Percentiles rank a stretch among this genome's conserved stretches.
Evolutionary conservation across 2,888 invertebrate species (phyloP).

Genomic region (Habrosyne pyritoides): DNA sequence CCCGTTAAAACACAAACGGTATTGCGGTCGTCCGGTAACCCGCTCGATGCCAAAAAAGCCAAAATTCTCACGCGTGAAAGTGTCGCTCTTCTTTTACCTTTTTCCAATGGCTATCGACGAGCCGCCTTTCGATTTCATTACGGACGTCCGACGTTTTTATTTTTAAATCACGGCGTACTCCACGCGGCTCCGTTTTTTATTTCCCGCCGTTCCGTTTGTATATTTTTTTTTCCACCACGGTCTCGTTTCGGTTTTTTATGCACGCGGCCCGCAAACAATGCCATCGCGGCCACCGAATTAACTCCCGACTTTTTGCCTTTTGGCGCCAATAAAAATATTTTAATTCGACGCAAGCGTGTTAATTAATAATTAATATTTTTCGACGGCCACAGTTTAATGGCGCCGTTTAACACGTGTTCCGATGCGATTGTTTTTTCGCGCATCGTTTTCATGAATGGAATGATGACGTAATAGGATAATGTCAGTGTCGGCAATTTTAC

Average conservation of each 20-base stretch:
- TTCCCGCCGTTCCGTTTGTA: slow-evolving; percentile 68
- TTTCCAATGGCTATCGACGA: slow-evolving; percentile 82
- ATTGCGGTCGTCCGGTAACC: slow-evolving; percentile 42
- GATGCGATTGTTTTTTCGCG: slow-evolving; percentile 78
- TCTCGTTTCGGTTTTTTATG: slow-evolving; percentile 75
- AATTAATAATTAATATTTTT: slow-evolving; percentile 84
- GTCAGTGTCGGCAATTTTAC: slow-evolving; percentile 79
- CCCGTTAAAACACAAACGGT: slow-evolving; percentile 44
- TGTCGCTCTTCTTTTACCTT: slow-evolving; percentile 77
- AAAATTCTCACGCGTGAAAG: slow-evolving; percentile 82
- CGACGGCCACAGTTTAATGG: slow-evolving; percentile 74
- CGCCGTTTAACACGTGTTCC: slow-evolving; percentile 77
- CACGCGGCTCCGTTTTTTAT: slow-evolving; percentile 71
- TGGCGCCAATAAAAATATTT: slow-evolving; percentile 82
- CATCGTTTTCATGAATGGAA: slow-evolving; percentile 80
- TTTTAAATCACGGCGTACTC: slow-evolving; percentile 80
- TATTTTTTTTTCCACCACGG: slow-evolving; percentile 60
- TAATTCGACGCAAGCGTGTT: slow-evolving; percentile 74
- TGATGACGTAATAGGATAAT: slow-evolving; percentile 84
- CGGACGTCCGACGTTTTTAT: slow-evolving; percentile 80
- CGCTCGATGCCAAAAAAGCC: slow-evolving; percentile 66
- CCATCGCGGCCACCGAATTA: slow-evolving; percentile 79
- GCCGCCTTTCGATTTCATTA: slow-evolving; percentile 84
- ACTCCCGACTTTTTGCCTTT: slow-evolving; percentile 80
- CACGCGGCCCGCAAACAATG: slow-evolving; percentile 80